phyloP scores from a whole-genome alignment of 2,797 vertebrate genomes.

The Hafferia zeledoni region DNA sequence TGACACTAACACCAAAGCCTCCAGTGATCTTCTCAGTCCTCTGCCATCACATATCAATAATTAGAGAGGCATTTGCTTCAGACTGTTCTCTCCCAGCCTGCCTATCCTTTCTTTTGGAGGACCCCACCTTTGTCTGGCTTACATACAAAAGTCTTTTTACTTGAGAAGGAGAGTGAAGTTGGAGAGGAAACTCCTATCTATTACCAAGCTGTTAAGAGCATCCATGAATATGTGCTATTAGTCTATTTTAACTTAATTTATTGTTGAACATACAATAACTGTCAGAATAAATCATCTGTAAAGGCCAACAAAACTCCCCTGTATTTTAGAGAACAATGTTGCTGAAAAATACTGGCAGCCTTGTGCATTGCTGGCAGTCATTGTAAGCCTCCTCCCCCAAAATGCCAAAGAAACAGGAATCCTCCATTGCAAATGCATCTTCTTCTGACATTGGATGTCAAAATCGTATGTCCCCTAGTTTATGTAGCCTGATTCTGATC shows the following conservation, averaged over 20 bases:
- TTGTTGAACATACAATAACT: conserved; percentile 54
- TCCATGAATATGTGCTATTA: conserved; percentile 43
- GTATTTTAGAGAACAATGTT: conserved; percentile 2
- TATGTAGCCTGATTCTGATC: not conserved
- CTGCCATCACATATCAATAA: not conserved
- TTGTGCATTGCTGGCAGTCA: not conserved
- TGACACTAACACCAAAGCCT: not conserved
- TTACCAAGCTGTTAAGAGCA: conserved; percentile 46
- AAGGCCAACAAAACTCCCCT: conserved; percentile 36
- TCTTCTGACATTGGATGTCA: not conserved
- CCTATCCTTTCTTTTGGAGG: not conserved
- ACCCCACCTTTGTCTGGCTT: not conserved
- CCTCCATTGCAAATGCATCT: not conserved
- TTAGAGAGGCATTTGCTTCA: not conserved
- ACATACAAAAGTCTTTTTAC: not conserved
- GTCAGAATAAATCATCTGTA: conserved; percentile 32
- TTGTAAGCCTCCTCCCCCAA: not conserved
- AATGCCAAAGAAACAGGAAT: not conserved
- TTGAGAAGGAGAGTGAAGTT: not conserved
- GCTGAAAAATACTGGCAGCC: not conserved
- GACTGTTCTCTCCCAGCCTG: not conserved
- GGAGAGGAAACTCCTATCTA: conserved; percentile 11
- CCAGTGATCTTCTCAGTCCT: not conserved
- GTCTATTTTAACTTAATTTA: conserved; percentile 59
- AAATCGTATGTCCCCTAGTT: not conserved